Evolutionary conservation across 2,888 invertebrate species (phyloP).

Genomic region (Petrolisthes manimaculis): DNA sequence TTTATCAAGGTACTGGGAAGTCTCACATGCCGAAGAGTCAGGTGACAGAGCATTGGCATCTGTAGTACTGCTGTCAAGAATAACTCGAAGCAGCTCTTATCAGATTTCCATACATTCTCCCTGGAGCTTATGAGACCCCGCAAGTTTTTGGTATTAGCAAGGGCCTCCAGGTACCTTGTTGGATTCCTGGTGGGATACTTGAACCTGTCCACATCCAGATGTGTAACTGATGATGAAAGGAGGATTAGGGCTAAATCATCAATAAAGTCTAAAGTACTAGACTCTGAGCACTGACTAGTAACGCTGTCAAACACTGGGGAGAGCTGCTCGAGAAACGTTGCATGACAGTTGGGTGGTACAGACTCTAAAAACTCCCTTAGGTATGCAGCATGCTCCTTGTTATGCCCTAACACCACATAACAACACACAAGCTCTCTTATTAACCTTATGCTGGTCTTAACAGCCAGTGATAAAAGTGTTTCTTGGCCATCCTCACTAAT

Average conservation of each 20-base stretch:
- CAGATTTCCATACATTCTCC: constrained; percentile 38
- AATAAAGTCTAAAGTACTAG: constrained; percentile 31
- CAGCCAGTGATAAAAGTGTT: constrained; percentile 33
- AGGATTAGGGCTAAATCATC: constrained; percentile 42
- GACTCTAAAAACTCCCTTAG: constrained; percentile 26
- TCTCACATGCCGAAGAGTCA: constrained; percentile 35
- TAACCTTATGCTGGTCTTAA: constrained; percentile 16
- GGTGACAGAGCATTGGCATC: constrained; percentile 41
- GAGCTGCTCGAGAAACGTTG: constrained; percentile 38
- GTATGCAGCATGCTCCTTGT: constrained; percentile 8
- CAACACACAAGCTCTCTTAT: constrained; percentile 13
- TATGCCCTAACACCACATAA: constrained; percentile 1
- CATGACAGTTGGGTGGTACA: constrained; percentile 41
- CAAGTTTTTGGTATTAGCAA: constrained; percentile 22
- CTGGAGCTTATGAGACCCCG: constrained; percentile 22
- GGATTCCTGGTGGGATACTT: constrained; percentile 46
- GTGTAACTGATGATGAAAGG: neutral
- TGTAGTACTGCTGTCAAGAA: constrained; percentile 29
- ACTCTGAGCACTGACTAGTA: neutral
- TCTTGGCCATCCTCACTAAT: constrained; percentile 29
- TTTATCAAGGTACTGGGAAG: constrained; percentile 25
- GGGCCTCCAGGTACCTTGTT: constrained; percentile 35
- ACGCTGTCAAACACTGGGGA: constrained; percentile 38
- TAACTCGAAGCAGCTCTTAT: constrained; percentile 13
- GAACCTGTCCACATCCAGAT: constrained; percentile 23